Evolutionary conservation across 2,888 invertebrate species (phyloP), one percentile per base, ranked within the genome.

Genomic region (Mythimna lalbum): DNA sequence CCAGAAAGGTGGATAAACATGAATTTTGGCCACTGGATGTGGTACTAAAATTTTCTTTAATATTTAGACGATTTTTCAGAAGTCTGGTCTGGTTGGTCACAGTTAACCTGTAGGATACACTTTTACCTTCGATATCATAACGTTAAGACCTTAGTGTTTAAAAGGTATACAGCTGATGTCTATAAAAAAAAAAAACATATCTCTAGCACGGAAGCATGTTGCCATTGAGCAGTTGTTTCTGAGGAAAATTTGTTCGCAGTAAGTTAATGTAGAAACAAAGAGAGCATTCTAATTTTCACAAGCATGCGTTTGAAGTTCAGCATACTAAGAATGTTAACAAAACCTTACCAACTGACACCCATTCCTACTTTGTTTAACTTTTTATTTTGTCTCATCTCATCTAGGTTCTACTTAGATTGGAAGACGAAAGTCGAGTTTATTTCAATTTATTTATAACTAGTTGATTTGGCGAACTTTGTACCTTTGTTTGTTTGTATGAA

Each of bases 1-100:
- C 87, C 86, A 65, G 90, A 86, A 91, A 93, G 93, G 93, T 93
- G 91, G 90, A 87, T 68, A 69, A 76, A 69, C 80, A 65, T 19
- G 31, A 65, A 75, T 73, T 72, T 47, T 43, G 10, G n/a, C 12
- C 10, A 4, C 89, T 92, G 76, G 90, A 92, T 83, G 88, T 70
- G 90, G n/a, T 27, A 21, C 6, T 56, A 21, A 0, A 14, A 12
- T 21, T 50, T 53, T 64, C 7, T 5, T 43, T 19, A 12, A 31
- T 31, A 6, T 43, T 43, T 17, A 10, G n/a, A 7, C 1, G n/a
- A 14, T 14, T 56, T 31, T 19, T n/a, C 17, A 27, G 47, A 19
- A 19, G 19, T n/a, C 55, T 9, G 3, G 10, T 19, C 6, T 9
- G 10, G 19, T n/a, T n/a, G n/a, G n/a, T n/a, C 7, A 36, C 12